phyloP scores from a whole-genome alignment of 2,113 vertebrate species.

The Pangasianodon gigas region DNA sequence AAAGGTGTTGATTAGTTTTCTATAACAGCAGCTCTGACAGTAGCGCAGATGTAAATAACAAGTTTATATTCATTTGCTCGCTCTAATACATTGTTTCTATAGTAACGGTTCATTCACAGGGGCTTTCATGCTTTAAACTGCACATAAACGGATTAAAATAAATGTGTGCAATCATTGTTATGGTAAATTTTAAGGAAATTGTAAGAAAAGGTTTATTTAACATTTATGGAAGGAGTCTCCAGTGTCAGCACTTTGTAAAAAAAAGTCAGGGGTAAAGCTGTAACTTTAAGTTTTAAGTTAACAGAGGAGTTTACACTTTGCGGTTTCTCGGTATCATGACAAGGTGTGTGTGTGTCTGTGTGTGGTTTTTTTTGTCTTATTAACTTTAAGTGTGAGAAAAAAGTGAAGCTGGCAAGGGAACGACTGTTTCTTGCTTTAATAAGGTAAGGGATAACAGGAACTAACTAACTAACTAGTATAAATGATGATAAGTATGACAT shows the following conservation, averaged over 20 bases:
- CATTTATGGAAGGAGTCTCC: not conserved
- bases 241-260: not conserved
- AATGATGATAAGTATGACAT: not conserved
- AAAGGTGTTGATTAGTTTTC: not conserved
- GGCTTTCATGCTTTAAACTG: not conserved
- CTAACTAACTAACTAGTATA: not conserved
- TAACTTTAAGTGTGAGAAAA: not conserved
- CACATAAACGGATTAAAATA: not conserved
- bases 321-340: not conserved
- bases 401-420: not conserved
- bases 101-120: not conserved
- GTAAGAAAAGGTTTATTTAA: not conserved
- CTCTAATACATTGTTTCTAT: too few relatives aligned
- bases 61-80: too few relatives aligned
- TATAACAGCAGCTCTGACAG: not conserved
- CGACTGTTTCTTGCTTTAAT: not conserved
- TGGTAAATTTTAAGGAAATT: not conserved
- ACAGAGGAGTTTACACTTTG: not conserved
- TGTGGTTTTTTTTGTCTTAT: not conserved
- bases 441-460: not conserved
- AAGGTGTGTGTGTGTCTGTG: not conserved
- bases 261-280: not conserved
- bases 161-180: not conserved
- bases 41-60: not conserved
- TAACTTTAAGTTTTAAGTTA: not conserved